These are phyloP conservation scores for Syrmaticus mikado DNA, from an alignment of 2,113 vertebrate genomes.

Conservation along the genomic window DNA sequence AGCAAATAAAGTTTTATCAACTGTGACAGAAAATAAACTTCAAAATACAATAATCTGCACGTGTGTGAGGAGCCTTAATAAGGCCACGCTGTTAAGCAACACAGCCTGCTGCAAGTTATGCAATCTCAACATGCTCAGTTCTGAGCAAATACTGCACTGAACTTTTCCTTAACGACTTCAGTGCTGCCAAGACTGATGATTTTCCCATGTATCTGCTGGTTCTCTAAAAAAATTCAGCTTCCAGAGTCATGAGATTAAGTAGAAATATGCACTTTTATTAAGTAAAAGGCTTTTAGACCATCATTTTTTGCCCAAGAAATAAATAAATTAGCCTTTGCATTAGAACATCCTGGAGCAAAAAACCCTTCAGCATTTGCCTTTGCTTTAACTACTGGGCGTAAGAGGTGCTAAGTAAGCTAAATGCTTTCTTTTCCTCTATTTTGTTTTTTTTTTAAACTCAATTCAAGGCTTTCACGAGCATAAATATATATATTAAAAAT, in stretches of 20 bases:
- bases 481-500: neutral
- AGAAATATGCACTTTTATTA: neutral
- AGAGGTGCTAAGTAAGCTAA: neutral
- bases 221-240: neutral
- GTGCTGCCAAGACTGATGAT: neutral
- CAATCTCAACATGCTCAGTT: neutral
- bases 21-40: conserved; percentile 23
- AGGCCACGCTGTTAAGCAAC: neutral
- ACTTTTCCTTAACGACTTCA: neutral
- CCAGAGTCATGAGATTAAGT: neutral
- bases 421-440: neutral
- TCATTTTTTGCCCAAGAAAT: neutral
- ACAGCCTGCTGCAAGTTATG: neutral
- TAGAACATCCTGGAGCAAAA: neutral
- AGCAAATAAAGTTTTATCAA: conserved; percentile 10
- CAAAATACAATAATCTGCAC: neutral
- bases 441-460: neutral
- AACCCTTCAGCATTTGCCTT: neutral
- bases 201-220: conserved; percentile 39
- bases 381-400: neutral
- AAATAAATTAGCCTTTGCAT: neutral
- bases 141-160: conserved; percentile 14
- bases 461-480: neutral
- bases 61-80: neutral
- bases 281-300: neutral